A percentile compares a stretch with the other conserved stretches of the same genome.
These are phyloP conservation scores for Varanus salvator DNA, from an alignment of 2,113 vertebrate species.

Conservation along the genomic window DNA sequence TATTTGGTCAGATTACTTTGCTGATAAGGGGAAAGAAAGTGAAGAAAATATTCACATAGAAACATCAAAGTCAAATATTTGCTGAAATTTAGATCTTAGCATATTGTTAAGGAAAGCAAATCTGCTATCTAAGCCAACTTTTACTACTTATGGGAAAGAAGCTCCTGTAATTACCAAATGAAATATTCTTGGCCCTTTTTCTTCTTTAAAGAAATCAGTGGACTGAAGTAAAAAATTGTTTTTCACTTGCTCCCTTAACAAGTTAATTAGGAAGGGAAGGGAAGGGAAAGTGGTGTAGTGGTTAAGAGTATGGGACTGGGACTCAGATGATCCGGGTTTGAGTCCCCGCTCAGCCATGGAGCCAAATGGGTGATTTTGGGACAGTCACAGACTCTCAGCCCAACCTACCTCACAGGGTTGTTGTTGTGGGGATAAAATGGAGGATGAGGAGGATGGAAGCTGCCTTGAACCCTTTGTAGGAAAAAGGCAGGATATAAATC, in stretches of 20 bases:
- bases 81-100: conserved; percentile 43
- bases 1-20: conserved; percentile 43
- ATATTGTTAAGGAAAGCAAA: conserved; percentile 58
- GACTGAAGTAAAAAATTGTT: conserved; percentile 28
- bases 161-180: conserved; percentile 49
- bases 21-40: conserved; percentile 46
- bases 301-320: no score
- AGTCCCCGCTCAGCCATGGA: no score
- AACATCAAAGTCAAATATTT: conserved; percentile 57
- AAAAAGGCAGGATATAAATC: no score
- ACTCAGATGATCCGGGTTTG: no score
- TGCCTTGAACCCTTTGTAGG: no score
- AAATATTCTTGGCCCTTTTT: conserved; percentile 44
- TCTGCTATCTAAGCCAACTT: conserved; percentile 52
- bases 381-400: no score
- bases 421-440: no score
- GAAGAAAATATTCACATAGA: conserved; percentile 53
- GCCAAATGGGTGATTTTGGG: no score
- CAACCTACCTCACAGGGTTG: no score
- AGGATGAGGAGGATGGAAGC: no score
- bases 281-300: no score
- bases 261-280: no score
- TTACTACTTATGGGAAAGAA: conserved; percentile 20
- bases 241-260: conserved; percentile 38
- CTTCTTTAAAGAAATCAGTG: conserved; percentile 31